These are phyloP conservation scores for Huso huso DNA, from an alignment of 2,797 vertebrate genomes.

Conservation along the genomic window DNA sequence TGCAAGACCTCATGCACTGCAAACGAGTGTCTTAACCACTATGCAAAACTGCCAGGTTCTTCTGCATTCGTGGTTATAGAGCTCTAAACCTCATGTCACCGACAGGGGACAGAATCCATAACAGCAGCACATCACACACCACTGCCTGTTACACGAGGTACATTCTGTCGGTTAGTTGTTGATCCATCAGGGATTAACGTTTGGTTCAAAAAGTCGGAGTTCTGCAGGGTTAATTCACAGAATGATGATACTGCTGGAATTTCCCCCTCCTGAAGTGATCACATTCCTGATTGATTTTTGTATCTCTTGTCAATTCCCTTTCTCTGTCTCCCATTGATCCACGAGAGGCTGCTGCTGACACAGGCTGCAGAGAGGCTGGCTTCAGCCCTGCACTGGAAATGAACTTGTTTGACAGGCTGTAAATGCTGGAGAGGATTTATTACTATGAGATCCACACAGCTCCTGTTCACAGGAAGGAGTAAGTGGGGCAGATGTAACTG, in stretches of 20 bases:
- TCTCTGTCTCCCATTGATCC: constrained; percentile 65
- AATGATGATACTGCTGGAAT: constrained; percentile 44
- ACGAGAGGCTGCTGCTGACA: constrained; percentile 64
- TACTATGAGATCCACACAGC: constrained; percentile 28
- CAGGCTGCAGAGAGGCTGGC: constrained; percentile 54
- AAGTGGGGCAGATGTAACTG: too few species aligned
- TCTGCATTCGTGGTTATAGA: too few species aligned
- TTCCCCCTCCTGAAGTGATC: constrained; percentile 53
- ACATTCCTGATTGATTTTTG: constrained; percentile 75
- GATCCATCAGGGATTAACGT: too few species aligned
- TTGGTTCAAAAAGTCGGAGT: not conserved
- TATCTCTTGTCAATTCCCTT: constrained; percentile 61
- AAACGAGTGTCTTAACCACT: too few species aligned
- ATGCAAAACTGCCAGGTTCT: too few species aligned
- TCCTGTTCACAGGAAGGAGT: too few species aligned
- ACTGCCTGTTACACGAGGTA: too few species aligned
- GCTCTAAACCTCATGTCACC: too few species aligned
- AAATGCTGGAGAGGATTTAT: constrained; percentile 48
- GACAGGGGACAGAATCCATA: too few species aligned
- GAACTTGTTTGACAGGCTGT: constrained; percentile 67
- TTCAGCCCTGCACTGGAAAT: constrained; percentile 62
- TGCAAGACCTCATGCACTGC: too few species aligned
- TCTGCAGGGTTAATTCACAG: constrained; percentile 49
- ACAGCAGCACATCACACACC: too few species aligned
- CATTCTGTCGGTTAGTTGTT: too few species aligned